Conservation (phyloP, 2,888 invertebrate species). For the Callosobruchus maculatus region DNA sequence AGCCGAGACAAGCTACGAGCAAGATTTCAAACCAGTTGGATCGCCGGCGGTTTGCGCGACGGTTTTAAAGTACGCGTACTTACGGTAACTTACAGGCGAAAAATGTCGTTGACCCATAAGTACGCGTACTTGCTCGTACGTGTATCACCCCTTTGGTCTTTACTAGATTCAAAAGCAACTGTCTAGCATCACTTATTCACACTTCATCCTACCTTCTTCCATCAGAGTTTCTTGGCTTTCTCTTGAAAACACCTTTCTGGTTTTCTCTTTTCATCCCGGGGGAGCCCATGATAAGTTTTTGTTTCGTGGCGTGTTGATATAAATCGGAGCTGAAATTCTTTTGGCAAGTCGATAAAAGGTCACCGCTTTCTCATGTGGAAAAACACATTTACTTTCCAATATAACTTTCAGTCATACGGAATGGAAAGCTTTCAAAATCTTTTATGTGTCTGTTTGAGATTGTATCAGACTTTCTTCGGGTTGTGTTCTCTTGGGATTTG, state of each 20-base stretch:
- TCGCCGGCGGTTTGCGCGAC: too few species aligned
- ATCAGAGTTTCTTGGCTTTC: neutral
- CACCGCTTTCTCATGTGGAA: neutral
- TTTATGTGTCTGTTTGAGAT: neutral
- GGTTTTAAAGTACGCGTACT: too few species aligned
- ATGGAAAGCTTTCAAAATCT: neutral
- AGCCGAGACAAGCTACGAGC: too few species aligned
- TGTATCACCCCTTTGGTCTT: too few species aligned
- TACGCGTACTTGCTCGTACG: too few species aligned
- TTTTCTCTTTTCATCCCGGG: neutral
- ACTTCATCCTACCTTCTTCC: neutral
- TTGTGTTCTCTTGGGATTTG: neutral
- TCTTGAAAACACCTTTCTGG: neutral
- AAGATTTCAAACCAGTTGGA: too few species aligned
- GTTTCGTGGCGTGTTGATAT: neutral
- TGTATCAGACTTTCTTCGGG: neutral
- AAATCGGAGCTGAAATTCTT: neutral
- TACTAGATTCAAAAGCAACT: too few species aligned
- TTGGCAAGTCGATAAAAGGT: neutral
- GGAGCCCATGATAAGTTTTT: neutral
- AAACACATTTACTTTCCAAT: neutral
- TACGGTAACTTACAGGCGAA: too few species aligned
- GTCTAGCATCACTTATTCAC: too few species aligned
- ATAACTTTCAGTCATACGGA: neutral
- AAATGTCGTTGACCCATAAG: too few species aligned